Evolutionary conservation across 2,113 vertebrate genomes (phyloP).

Genomic region (Taurulus bubalis): DNA sequence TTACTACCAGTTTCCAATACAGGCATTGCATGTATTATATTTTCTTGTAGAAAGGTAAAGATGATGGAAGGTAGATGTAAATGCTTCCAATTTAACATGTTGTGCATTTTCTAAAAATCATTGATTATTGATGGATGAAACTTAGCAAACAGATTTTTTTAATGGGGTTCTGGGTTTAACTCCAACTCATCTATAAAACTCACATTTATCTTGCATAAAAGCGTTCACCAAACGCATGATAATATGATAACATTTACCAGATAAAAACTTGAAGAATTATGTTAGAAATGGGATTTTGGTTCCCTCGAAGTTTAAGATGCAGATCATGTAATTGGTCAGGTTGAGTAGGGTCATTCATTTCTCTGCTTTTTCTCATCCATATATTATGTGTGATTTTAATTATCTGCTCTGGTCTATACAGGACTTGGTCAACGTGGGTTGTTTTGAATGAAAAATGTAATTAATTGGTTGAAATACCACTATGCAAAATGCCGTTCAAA

Average conservation of each 20-base stretch:
- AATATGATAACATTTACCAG: background rate
- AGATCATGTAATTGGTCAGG: background rate
- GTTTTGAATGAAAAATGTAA: too few relatives aligned
- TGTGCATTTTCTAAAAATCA: background rate
- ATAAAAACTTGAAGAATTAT: background rate
- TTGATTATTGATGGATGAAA: background rate
- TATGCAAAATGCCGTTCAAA: background rate
- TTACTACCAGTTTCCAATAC: background rate
- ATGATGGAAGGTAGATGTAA: too few relatives aligned
- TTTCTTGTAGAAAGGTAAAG: background rate
- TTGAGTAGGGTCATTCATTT: background rate
- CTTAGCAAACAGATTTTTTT: background rate
- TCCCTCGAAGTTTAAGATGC: background rate
- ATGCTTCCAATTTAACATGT: background rate
- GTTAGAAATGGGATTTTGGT: background rate
- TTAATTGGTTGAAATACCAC: background rate
- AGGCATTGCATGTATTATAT: background rate
- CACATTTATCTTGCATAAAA: background rate
- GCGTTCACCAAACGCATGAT: background rate
- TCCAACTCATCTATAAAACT: background rate
- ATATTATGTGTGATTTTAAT: background rate
- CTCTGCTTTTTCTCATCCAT: background rate
- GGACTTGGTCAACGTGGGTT: background rate
- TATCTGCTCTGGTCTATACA: background rate
- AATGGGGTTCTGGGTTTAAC: background rate